Evolutionary conservation across 2,113 vertebrate genomes (phyloP).

Genomic region (Corapipo altera): DNA sequence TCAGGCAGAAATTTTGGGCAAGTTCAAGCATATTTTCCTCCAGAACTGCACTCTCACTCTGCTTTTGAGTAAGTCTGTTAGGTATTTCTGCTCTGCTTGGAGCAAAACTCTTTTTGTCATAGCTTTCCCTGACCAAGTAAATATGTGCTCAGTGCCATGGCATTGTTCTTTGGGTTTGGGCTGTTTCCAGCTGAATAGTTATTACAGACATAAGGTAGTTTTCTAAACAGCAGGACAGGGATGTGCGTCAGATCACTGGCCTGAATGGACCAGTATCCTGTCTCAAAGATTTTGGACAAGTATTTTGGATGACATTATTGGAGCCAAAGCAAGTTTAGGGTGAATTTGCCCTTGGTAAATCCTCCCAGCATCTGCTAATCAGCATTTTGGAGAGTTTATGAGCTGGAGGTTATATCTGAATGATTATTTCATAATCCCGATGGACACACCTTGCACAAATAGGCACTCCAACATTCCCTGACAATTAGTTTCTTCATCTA

Average conservation of each 20-base stretch:
- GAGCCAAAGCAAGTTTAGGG: not conserved
- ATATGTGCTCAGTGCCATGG: not conserved
- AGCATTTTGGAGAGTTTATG: not conserved
- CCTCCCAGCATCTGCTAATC: not conserved
- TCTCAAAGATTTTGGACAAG: not conserved
- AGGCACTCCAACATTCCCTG: not conserved
- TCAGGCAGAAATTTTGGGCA: not conserved
- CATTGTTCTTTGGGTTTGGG: constrained; percentile 45
- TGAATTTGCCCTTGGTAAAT: not conserved
- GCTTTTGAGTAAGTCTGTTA: not conserved
- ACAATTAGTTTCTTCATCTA: not conserved
- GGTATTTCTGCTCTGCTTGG: not conserved
- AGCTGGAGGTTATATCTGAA: not conserved
- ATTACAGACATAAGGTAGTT: not conserved
- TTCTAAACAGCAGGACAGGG: not conserved
- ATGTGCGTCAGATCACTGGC: constrained; percentile 40
- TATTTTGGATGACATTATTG: not conserved
- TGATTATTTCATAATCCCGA: not conserved
- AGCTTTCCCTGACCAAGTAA: not conserved
- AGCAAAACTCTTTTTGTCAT: not conserved
- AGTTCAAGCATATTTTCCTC: not conserved
- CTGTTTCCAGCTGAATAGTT: constrained; percentile 44
- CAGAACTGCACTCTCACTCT: not conserved
- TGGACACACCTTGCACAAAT: not conserved
- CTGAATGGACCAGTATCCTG: not conserved